Conservation (phyloP, 2,113 vertebrate genomes). For the Phyllostomus discolor region DNA sequence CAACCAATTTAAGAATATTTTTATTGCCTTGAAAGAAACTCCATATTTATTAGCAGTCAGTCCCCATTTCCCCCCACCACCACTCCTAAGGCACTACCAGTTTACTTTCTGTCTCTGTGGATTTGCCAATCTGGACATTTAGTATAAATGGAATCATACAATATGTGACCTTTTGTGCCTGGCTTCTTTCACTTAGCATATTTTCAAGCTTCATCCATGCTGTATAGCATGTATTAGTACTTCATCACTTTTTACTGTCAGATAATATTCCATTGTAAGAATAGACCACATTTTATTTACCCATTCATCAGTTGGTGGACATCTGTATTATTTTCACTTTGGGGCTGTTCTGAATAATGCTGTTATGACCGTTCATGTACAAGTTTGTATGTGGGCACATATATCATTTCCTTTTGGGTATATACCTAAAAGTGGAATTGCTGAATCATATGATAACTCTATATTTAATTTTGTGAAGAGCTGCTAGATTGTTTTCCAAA, state of each 20-base stretch:
- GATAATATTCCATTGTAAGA: background rate
- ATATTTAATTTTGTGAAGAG: background rate
- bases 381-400: background rate
- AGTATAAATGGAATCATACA: background rate
- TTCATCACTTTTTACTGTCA: background rate
- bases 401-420: background rate
- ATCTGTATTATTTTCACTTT: background rate
- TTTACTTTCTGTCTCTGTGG: background rate
- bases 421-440: background rate
- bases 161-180: background rate
- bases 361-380: background rate
- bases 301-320: background rate
- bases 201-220: background rate
- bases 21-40: background rate
- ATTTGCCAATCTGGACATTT: background rate
- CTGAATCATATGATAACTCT: background rate
- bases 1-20: background rate
- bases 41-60: background rate
- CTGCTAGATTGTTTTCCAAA: background rate
- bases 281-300: background rate
- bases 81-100: background rate
- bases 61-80: background rate
- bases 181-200: background rate
- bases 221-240: background rate
- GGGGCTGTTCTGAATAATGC: background rate